Conservation (phyloP, 2,888 invertebrate genomes). For the Halictus ligatus region DNA sequence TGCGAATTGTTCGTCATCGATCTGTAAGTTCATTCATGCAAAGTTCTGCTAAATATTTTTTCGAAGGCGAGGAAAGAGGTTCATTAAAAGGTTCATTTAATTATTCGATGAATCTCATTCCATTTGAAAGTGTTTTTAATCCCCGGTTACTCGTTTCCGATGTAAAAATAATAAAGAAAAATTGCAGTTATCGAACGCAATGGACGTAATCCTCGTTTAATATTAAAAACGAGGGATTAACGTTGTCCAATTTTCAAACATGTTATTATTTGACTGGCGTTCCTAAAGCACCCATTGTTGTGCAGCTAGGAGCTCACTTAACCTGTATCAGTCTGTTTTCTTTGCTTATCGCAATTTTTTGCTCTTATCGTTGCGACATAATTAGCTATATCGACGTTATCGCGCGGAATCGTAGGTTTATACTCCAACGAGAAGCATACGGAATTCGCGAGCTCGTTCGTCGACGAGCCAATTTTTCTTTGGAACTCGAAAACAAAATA, state of each 20-base stretch:
- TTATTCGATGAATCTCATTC: too few species aligned
- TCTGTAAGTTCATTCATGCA: background rate
- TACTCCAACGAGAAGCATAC: background rate
- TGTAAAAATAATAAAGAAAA: background rate
- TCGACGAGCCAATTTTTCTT: background rate
- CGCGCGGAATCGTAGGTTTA: slow-evolving; percentile 12
- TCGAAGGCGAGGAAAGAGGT: too few species aligned
- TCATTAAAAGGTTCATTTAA: too few species aligned
- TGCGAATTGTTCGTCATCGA: background rate
- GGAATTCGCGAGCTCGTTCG: background rate
- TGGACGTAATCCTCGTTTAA: too few species aligned
- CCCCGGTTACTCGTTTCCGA: too few species aligned
- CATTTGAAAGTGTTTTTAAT: too few species aligned
- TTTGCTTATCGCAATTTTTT: slow-evolving; percentile 44
- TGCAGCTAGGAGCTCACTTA: slow-evolving; percentile 27
- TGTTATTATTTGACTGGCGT: background rate
- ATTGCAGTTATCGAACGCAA: background rate
- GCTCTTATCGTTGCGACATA: slow-evolving; percentile 48
- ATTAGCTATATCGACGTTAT: slow-evolving; percentile 52
- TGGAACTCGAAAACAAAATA: background rate
- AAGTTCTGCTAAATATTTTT: background rate
- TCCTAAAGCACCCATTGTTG: background rate
- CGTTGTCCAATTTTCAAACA: background rate
- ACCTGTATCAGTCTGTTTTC: slow-evolving; percentile 32
- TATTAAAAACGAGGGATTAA: too few species aligned